phyloP scores from a whole-genome alignment of 1,140 invertebrate genomes.

The Conus ventricosus region DNA sequence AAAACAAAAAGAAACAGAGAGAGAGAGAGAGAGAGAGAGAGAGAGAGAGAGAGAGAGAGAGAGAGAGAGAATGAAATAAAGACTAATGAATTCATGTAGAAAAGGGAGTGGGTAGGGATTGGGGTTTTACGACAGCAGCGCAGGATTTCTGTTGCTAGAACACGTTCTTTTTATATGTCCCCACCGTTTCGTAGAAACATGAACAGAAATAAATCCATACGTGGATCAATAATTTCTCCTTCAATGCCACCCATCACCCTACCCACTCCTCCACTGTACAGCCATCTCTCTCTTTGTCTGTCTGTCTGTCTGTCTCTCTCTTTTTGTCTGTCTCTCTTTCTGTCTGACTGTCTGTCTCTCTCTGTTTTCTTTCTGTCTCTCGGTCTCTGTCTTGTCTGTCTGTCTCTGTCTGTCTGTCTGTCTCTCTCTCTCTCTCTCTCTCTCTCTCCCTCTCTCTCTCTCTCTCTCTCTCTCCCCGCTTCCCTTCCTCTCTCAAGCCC shows the following conservation, averaged over 20 bases:
- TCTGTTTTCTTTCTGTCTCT: background rate
- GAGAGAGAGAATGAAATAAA: constrained; percentile 10
- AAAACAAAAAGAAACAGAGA: background rate
- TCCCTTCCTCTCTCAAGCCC: background rate
- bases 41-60: background rate
- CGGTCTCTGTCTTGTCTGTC: background rate
- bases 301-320: background rate
- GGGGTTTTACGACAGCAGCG: too few species aligned
- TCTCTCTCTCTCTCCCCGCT: background rate
- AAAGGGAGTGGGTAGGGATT: too few species aligned
- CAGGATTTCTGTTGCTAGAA: too few species aligned
- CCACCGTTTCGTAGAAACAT: too few species aligned
- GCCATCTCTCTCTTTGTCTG: background rate
- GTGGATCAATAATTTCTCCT: too few species aligned
- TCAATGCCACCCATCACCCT: too few species aligned
- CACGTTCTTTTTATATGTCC: too few species aligned
- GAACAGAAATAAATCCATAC: too few species aligned
- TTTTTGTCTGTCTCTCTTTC: background rate
- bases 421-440: constrained; percentile 22
- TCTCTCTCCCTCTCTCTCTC: background rate
- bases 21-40: constrained; percentile 8
- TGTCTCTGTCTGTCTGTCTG: background rate
- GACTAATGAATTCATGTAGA: background rate
- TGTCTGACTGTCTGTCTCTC: background rate
- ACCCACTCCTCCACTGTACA: background rate